phyloP scores from a whole-genome alignment of 2,797 vertebrate genomes.

The Acanthurus lineatus region DNA sequence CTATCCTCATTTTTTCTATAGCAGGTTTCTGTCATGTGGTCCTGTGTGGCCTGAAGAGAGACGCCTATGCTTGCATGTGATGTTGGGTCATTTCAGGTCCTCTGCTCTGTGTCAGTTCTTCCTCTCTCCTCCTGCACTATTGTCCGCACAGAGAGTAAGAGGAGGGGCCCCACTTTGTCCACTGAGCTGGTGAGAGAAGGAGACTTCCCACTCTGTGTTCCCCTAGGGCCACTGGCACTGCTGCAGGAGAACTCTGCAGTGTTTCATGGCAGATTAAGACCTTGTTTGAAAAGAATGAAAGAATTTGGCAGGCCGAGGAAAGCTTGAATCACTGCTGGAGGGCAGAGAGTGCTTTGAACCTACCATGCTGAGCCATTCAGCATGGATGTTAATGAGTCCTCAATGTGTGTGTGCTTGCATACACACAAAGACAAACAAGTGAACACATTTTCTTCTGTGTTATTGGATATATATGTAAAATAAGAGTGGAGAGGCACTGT shows the following conservation, averaged over 20 bases:
- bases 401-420: constrained; percentile 1
- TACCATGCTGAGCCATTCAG: constrained; percentile 50
- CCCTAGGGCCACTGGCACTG: constrained; percentile 38
- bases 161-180: constrained; percentile 36
- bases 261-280: constrained; percentile 71
- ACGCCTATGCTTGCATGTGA: constrained; percentile 53
- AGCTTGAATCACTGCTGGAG: constrained; percentile 42
- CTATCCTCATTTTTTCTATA: constrained; percentile 17
- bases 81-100: constrained; percentile 59
- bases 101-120: constrained; percentile 30
- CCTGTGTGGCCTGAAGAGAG: constrained; percentile 52
- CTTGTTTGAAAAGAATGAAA: constrained; percentile 63
- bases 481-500: constrained; percentile 10
- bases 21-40: constrained; percentile 26
- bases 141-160: constrained; percentile 36
- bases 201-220: constrained; percentile 47
- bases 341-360: constrained; percentile 54
- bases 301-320: constrained; percentile 60
- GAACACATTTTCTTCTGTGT: not conserved
- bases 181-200: constrained; percentile 17
- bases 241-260: constrained; percentile 52
- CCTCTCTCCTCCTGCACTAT: constrained; percentile 40
- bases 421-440: constrained; percentile 34
- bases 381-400: constrained; percentile 51
- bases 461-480: constrained; percentile 18